phyloP scores from a whole-genome alignment of 1,140 invertebrate species.

The Lucilia sericata region DNA sequence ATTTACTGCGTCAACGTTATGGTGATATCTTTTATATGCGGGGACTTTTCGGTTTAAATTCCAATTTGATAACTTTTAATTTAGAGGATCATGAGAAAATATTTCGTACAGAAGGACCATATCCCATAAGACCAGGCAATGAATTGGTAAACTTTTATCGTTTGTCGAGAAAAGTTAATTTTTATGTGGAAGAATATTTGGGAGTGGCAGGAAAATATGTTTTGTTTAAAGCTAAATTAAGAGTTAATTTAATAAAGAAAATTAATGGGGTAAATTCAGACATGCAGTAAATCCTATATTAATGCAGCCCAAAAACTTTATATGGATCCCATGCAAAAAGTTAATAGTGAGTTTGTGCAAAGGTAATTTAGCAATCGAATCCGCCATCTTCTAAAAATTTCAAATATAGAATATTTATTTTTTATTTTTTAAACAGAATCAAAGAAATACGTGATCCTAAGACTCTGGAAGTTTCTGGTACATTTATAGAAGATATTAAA shows the following conservation, averaged over 20 bases:
- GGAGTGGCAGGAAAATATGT: slow-evolving; percentile 57
- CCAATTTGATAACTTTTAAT: slow-evolving; percentile 61
- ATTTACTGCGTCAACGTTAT: slow-evolving; percentile 48
- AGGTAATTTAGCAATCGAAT: slow-evolving; percentile 69
- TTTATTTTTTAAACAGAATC: slow-evolving; percentile 66
- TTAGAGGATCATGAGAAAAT: slow-evolving; percentile 57
- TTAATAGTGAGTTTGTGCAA: slow-evolving; percentile 66
- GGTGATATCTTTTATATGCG: slow-evolving; percentile 59
- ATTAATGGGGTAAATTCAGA: slow-evolving; percentile 58
- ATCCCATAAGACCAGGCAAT: slow-evolving; percentile 57
- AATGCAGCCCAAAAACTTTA: slow-evolving; percentile 61
- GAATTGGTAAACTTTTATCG: slow-evolving; percentile 57
- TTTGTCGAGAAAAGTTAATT: slow-evolving; percentile 50
- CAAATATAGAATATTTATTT: not conserved
- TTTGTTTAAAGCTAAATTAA: no score
- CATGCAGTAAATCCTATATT: slow-evolving; percentile 61
- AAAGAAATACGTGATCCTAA: slow-evolving; percentile 70
- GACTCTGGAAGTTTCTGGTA: slow-evolving; percentile 70
- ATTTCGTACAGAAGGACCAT: slow-evolving; percentile 61
- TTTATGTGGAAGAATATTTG: slow-evolving; percentile 53
- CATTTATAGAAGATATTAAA: slow-evolving; percentile 75
- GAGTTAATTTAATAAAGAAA: no score
- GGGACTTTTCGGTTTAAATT: slow-evolving; percentile 50
- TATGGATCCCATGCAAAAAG: slow-evolving; percentile 54
- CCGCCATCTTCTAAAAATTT: no score